Evolutionary conservation across 53 echinoderm and acorn worm genomes (phyloP).

Genomic region (Actinopyga echinites): DNA sequence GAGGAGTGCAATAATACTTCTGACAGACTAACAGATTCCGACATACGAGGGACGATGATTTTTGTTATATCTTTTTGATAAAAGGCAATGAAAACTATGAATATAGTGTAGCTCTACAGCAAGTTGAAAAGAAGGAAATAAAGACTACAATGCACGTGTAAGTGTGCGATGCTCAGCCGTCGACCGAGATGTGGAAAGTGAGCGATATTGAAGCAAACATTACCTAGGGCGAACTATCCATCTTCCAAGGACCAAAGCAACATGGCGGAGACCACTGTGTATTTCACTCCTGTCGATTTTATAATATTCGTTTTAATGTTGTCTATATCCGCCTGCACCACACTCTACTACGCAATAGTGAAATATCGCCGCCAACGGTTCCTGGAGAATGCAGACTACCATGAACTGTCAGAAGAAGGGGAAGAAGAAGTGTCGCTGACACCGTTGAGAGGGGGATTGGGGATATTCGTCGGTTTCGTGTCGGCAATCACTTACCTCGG

Average conservation of each 20-base stretch:
- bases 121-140: too few species aligned
- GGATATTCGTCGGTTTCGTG: constrained; percentile 23
- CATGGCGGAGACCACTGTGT: constrained; percentile 1
- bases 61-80: too few species aligned
- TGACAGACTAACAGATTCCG: too few species aligned
- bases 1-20: too few species aligned
- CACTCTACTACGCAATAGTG: constrained; percentile 22
- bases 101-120: too few species aligned
- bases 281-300: constrained; percentile 26
- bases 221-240: too few species aligned
- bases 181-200: too few species aligned
- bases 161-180: too few species aligned
- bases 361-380: background rate
- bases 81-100: too few species aligned
- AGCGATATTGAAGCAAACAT: too few species aligned
- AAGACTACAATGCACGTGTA: too few species aligned
- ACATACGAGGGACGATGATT: too few species aligned
- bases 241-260: background rate
- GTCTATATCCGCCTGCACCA: constrained; percentile 23
- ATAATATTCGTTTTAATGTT: constrained; percentile 22
- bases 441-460: constrained; percentile 15
- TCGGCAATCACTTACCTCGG: constrained; percentile 46
- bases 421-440: background rate
- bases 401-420: background rate
- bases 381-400: background rate